phyloP scores from a whole-genome alignment of 2,113 vertebrate genomes.

The Casuarius casuarius region DNA sequence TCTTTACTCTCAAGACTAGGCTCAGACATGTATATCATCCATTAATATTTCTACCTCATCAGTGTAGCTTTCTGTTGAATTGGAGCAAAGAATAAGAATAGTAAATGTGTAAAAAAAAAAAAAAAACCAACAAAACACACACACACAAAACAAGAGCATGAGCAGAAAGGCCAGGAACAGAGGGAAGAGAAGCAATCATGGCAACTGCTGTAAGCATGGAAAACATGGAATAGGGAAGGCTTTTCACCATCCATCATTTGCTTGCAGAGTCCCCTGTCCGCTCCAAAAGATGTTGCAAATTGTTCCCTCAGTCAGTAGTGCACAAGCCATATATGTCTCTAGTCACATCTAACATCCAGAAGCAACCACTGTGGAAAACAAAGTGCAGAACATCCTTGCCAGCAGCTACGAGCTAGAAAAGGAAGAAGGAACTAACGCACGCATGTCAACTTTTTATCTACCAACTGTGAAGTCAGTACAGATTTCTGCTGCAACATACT shows the following conservation, averaged over 20 bases:
- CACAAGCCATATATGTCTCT: rapidly evolving
- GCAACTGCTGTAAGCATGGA: background rate
- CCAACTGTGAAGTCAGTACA: background rate
- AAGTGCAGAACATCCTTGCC: background rate
- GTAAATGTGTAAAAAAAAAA: background rate
- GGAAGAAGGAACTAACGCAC: background rate
- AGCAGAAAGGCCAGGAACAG: background rate
- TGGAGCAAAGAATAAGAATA: background rate
- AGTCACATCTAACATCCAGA: background rate
- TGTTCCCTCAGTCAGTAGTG: rapidly evolving
- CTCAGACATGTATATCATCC: rapidly evolving
- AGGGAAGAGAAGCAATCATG: background rate
- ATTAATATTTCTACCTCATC: background rate
- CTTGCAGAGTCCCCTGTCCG: background rate
- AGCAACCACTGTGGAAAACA: background rate
- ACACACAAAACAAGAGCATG: background rate
- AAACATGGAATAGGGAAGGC: rapidly evolving
- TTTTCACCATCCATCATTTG: background rate
- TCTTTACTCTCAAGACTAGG: background rate
- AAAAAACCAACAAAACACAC: background rate
- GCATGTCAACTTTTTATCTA: background rate
- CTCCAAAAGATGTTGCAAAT: rapidly evolving
- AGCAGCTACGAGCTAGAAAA: background rate
- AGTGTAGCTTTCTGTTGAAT: rapidly evolving
- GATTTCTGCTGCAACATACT: background rate